Evolutionary conservation across 2,113 vertebrate genomes (phyloP).

Genomic region (Petrocephalus microphthalmus): DNA sequence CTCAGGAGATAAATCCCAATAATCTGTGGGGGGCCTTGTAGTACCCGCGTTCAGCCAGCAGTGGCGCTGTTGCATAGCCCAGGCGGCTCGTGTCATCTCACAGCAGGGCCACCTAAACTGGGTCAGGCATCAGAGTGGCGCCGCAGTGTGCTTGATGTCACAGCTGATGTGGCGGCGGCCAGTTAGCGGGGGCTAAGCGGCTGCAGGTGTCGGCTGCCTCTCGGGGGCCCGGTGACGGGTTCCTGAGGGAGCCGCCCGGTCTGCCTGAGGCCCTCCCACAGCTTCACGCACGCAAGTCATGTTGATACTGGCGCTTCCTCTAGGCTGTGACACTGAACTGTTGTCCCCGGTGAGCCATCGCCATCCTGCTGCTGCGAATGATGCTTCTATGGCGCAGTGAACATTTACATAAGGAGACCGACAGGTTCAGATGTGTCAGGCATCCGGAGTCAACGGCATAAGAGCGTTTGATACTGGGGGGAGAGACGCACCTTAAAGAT

Average conservation of each 20-base stretch:
- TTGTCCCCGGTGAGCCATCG: background rate
- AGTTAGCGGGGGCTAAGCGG: background rate
- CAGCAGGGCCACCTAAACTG: conserved; percentile 23
- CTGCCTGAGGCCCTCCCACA: background rate
- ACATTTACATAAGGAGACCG: background rate
- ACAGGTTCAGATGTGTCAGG: background rate
- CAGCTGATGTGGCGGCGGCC: background rate
- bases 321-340: background rate
- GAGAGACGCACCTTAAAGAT: background rate
- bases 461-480: background rate
- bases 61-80: background rate
- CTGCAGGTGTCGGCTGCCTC: background rate
- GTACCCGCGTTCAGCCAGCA: background rate
- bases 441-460: background rate
- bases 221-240: background rate
- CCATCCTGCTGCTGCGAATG: background rate
- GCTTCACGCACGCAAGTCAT: background rate
- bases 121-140: conserved; percentile 27
- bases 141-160: conserved; percentile 20
- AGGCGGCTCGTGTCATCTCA: conserved; percentile 18
- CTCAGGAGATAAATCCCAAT: conserved; percentile 17
- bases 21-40: conserved; percentile 3
- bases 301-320: background rate
- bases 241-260: background rate
- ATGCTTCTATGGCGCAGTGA: background rate